phyloP scores from a whole-genome alignment of 2,113 vertebrate genomes.

The Anarhynchus alexandrinus region DNA sequence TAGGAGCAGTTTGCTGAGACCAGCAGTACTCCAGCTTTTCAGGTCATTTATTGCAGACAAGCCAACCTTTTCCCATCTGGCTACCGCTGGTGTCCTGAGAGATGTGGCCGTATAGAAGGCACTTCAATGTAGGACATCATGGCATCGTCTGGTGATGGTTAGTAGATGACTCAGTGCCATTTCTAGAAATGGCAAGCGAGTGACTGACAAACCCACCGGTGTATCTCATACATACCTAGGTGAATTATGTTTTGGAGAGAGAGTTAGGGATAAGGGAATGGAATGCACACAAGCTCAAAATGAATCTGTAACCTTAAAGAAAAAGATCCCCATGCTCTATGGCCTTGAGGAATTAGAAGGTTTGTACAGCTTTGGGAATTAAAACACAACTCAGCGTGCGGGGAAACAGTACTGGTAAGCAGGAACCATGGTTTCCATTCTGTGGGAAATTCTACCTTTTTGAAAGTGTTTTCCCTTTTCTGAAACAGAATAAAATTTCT shows the following conservation, averaged over 20 bases:
- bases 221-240: not conserved
- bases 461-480: not conserved
- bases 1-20: constrained; percentile 42
- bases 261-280: not conserved
- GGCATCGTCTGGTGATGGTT: not conserved
- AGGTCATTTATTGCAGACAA: constrained; percentile 31
- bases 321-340: not conserved
- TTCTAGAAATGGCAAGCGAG: not conserved
- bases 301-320: not conserved
- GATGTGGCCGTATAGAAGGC: not conserved
- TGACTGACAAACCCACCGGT: not conserved
- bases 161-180: not conserved
- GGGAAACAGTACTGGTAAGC: not conserved
- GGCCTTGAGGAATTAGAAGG: not conserved
- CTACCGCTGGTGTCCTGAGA: not conserved
- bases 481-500: not conserved
- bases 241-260: not conserved
- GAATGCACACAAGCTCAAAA: not conserved
- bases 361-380: not conserved
- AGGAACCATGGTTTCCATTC: not conserved
- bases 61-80: not conserved
- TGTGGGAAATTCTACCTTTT: not conserved
- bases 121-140: not conserved
- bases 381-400: not conserved
- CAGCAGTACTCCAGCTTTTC: constrained; percentile 6